phyloP scores from a whole-genome alignment of 2,113 vertebrate species.

The Chamaetylas fuelleborni region DNA sequence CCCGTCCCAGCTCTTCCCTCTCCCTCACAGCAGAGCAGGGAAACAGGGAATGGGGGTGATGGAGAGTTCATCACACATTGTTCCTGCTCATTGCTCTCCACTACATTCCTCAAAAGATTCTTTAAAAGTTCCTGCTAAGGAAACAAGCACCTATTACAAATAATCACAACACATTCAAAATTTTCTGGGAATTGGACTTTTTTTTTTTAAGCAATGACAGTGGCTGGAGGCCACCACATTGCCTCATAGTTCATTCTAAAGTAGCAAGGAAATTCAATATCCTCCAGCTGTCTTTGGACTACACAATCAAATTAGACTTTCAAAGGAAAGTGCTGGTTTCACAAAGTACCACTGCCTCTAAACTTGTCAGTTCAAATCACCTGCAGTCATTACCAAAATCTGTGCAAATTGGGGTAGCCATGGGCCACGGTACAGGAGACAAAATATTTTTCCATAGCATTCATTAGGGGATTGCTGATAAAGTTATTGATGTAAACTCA shows the following conservation, averaged over 20 bases:
- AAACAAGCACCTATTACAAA: neutral
- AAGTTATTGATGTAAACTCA: neutral
- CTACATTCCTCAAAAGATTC: neutral
- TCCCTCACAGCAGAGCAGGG: fast-evolving
- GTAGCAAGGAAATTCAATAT: neutral
- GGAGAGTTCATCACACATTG: fast-evolving
- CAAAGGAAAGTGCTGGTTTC: neutral
- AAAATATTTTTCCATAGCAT: neutral
- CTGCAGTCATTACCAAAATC: neutral
- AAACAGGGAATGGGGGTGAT: fast-evolving
- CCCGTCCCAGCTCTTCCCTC: no score
- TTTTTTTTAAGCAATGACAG: neutral
- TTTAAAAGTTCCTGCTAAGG: neutral
- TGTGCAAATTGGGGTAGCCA: neutral
- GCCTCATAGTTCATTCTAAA: neutral
- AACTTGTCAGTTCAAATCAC: neutral
- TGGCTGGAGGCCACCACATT: neutral
- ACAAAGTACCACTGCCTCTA: neutral
- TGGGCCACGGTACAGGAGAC: neutral
- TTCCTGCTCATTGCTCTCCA: neutral
- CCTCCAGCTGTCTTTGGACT: neutral
- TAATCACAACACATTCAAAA: neutral
- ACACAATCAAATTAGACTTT: neutral
- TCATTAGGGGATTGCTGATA: neutral
- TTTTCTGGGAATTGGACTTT: neutral